Conservation (phyloP, 2,113 vertebrate genomes). For the Alosa alosa region DNA sequence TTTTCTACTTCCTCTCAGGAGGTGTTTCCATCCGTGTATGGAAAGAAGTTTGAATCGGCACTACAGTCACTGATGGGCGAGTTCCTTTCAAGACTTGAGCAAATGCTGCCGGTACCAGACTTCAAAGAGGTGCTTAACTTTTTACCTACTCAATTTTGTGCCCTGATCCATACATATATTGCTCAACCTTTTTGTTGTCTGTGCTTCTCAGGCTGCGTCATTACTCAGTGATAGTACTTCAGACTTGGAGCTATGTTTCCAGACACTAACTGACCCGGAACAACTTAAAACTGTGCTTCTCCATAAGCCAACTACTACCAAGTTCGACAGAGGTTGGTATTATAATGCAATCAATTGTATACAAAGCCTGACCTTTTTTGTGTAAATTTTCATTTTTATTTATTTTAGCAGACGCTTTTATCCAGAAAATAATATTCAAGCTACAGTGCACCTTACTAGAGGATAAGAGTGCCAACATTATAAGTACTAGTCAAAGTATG, state of each 20-base stretch:
- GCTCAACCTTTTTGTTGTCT: not conserved
- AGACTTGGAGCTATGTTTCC: not conserved
- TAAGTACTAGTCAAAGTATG: too few relatives aligned
- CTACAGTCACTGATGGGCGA: constrained; percentile 50
- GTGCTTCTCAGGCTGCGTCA: not conserved
- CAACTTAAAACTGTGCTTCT: not conserved
- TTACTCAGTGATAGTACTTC: not conserved
- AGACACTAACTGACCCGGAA: not conserved
- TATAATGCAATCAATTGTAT: not conserved
- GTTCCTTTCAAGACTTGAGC: constrained; percentile 47
- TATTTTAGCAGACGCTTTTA: too few relatives aligned
- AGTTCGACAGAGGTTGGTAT: not conserved
- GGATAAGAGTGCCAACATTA: too few relatives aligned
- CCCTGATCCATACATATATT: not conserved
- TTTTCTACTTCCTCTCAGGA: constrained; percentile 27
- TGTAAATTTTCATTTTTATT: not conserved
- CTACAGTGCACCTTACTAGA: too few relatives aligned
- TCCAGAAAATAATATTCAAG: too few relatives aligned
- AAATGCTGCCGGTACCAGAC: constrained; percentile 47
- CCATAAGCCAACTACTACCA: not conserved
- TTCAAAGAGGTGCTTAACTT: constrained; percentile 42
- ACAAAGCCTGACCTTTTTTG: not conserved
- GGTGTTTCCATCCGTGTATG: constrained; percentile 46
- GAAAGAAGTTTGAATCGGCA: constrained; percentile 40
- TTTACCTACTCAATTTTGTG: not conserved